Conservation (phyloP, 23 tunicate genomes). For the Halocynthia roretzi region DNA sequence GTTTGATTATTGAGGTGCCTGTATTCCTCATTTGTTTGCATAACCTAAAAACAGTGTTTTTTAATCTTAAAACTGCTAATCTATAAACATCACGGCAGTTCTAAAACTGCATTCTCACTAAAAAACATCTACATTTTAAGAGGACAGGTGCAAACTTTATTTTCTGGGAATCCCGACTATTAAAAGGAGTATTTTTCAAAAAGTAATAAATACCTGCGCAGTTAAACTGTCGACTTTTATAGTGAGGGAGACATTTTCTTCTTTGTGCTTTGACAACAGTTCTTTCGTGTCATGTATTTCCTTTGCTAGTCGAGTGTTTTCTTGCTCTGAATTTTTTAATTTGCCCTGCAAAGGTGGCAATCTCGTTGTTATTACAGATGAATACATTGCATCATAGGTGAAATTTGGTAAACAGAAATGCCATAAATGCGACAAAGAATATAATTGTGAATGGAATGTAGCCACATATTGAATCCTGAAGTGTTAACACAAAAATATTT, state of each 20-base stretch:
- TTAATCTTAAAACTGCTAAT: neutral
- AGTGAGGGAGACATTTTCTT: constrained; percentile 1
- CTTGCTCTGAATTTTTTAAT: neutral
- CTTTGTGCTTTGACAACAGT: neutral
- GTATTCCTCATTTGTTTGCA: constrained; percentile 20
- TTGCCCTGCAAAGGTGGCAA: constrained; percentile 8
- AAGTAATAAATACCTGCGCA: constrained; percentile 6
- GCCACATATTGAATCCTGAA: neutral
- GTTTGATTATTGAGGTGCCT: constrained; percentile 10
- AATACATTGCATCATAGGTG: no score
- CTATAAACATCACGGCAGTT: no score
- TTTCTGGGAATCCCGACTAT: neutral
- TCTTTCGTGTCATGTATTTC: constrained; percentile 12
- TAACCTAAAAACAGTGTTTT: constrained; percentile 4
- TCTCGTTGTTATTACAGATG: neutral
- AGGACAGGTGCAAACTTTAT: neutral
- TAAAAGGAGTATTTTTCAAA: neutral
- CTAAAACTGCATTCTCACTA: no score
- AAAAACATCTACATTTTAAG: neutral
- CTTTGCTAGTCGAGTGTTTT: constrained; percentile 2
- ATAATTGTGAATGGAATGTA: no score
- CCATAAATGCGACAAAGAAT: no score
- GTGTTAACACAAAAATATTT: neutral
- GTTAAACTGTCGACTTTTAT: constrained; percentile 7
- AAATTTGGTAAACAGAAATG: no score